A percentile compares a stretch with the other conserved stretches of the same genome.
Conservation (phyloP, 2,797 vertebrate species). For the Anniella stebbinsi region DNA sequence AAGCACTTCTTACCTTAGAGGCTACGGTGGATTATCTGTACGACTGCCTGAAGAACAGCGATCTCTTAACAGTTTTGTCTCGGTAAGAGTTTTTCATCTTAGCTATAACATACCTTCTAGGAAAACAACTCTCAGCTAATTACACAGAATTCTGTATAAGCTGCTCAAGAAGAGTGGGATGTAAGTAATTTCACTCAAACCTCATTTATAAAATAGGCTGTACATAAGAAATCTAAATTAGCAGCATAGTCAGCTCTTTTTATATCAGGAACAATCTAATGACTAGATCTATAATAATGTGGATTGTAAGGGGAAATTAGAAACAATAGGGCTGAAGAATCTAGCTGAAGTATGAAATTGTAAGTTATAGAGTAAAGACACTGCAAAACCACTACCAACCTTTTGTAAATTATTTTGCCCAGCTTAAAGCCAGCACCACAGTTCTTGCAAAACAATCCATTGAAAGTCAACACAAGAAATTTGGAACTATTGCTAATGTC, state of each 20-base stretch:
- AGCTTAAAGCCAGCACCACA: background rate
- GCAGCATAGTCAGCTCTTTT: too few species aligned
- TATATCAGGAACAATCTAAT: background rate
- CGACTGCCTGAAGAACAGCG: conserved; percentile 97
- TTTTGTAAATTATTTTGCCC: background rate
- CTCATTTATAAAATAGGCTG: conserved; percentile 9
- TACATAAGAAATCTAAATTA: conserved; percentile 37
- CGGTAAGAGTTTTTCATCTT: conserved; percentile 81
- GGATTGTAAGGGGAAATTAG: background rate
- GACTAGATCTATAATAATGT: background rate
- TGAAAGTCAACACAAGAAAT: background rate
- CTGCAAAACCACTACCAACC: background rate
- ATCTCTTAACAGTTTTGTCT: conserved; percentile 93
- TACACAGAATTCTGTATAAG: conserved; percentile 33
- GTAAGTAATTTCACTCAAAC: conserved; percentile 18
- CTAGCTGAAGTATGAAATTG: background rate
- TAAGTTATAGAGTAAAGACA: background rate
- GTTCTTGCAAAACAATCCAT: background rate
- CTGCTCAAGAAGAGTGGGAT: background rate
- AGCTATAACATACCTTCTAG: background rate
- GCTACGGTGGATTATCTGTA: conserved; percentile 97
- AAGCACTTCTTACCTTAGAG: conserved; percentile 95
- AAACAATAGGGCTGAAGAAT: background rate
- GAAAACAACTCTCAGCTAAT: background rate
- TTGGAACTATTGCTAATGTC: background rate